A percentile compares a stretch with the other conserved stretches of the same genome.
phyloP scores from a whole-genome alignment of 2,797 vertebrate species.

The Clarias pachynema region DNA sequence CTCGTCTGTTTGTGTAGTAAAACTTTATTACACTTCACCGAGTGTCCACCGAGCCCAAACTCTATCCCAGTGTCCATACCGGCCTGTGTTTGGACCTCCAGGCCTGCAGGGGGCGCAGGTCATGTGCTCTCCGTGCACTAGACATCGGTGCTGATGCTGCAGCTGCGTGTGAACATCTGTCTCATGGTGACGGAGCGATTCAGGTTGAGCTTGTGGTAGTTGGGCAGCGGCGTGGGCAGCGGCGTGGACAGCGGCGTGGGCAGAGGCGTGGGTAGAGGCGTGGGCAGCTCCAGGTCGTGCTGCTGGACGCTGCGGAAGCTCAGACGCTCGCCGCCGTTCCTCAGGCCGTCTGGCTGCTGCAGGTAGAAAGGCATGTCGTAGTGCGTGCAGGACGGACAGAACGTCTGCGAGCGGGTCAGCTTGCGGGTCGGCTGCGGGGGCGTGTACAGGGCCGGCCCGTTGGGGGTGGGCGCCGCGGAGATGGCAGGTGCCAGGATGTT shows the following conservation, averaged over 20 bases:
- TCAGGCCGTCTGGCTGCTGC: conserved; percentile 86
- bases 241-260: conserved; percentile 72
- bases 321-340: conserved; percentile 88
- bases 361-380: conserved; percentile 94
- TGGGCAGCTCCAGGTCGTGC: conserved; percentile 85
- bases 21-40: neutral
- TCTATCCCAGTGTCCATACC: neutral
- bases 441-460: conserved; percentile 87
- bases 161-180: conserved; percentile 92
- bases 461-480: conserved; percentile 80
- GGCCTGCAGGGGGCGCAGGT: conserved; percentile 14
- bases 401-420: conserved; percentile 78
- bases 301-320: conserved; percentile 85
- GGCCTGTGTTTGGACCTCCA: neutral
- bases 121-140: conserved; percentile 64
- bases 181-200: conserved; percentile 92
- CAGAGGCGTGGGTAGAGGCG: conserved; percentile 72
- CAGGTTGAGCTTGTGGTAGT: conserved; percentile 89
- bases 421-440: conserved; percentile 80
- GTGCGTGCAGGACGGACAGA: conserved; percentile 87
- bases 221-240: conserved; percentile 75
- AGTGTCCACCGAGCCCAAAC: neutral
- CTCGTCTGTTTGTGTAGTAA: neutral
- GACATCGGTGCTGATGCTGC: conserved; percentile 96
- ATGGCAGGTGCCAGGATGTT: conserved; percentile 89